phyloP scores from a whole-genome alignment of 2,888 invertebrate species.

The Mesoligia furuncula region DNA sequence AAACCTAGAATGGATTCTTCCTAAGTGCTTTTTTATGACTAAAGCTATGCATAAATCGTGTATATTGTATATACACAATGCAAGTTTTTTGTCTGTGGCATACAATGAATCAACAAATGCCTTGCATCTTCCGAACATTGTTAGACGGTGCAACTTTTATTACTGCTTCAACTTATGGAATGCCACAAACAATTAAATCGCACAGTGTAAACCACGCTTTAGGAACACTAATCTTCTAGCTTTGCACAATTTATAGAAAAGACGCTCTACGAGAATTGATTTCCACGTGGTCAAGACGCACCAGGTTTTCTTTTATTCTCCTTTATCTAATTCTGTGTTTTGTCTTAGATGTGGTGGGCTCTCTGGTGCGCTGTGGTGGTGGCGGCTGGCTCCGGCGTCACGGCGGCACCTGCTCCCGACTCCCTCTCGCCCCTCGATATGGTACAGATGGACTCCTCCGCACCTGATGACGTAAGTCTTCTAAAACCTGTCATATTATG shows the following conservation, averaged over 20 bases:
- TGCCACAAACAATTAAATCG: not conserved
- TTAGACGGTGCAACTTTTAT: not conserved
- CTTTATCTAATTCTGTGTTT: not conserved
- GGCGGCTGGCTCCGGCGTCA: constrained; percentile 78
- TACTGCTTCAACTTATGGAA: not conserved
- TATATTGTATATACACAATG: not conserved
- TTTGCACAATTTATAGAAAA: not conserved
- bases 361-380: constrained; percentile 84
- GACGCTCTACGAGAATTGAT: not conserved
- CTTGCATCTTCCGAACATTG: not conserved
- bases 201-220: not conserved
- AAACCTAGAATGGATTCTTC: not conserved
- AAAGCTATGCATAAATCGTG: not conserved
- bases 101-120: not conserved
- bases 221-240: not conserved
- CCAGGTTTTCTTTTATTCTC: not conserved
- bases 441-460: constrained; percentile 82
- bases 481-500: not conserved
- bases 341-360: constrained; percentile 87
- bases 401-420: constrained; percentile 80
- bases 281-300: too few species aligned
- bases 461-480: constrained; percentile 83
- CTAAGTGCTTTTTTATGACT: not conserved
- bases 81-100: not conserved
- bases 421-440: constrained; percentile 80